phyloP scores from a whole-genome alignment of 2,113 vertebrate genomes.

The Centropus bengalensis region DNA sequence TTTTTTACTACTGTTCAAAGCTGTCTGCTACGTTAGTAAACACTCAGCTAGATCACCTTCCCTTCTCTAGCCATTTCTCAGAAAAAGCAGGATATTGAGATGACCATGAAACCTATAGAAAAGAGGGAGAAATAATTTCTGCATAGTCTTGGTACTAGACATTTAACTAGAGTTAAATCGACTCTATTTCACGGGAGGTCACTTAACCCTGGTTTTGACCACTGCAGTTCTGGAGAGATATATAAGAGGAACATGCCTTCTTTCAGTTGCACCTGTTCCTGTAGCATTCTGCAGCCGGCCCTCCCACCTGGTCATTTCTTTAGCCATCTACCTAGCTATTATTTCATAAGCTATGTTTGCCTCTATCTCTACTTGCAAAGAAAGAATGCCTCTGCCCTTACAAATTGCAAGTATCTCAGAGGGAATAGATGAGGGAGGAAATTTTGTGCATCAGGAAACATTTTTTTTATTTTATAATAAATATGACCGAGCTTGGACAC shows the following conservation, averaged over 20 bases:
- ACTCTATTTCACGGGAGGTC: not conserved
- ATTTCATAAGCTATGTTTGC: not conserved
- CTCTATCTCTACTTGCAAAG: not conserved
- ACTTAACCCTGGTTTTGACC: not conserved
- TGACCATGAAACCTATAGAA: not conserved
- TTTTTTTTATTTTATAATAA: not conserved
- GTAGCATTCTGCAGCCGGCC: fast-evolving
- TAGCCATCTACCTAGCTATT: not conserved
- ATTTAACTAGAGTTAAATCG: not conserved
- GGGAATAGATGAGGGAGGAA: not conserved
- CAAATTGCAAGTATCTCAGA: not conserved
- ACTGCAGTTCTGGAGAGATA: not conserved
- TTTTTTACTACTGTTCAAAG: not conserved
- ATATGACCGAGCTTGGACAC: not conserved
- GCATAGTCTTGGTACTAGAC: not conserved
- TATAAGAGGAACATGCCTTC: not conserved
- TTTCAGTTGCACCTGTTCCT: fast-evolving
- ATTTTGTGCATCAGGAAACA: not conserved
- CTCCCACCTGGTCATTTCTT: not conserved
- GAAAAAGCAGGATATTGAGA: not conserved
- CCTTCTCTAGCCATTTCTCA: not conserved
- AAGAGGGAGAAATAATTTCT: not conserved
- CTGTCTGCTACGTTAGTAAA: fast-evolving
- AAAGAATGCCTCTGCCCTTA: not conserved
- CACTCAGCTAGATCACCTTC: not conserved